Percentiles rank a stretch among this genome's conserved stretches.
These are phyloP conservation scores for Augochlorella aurata DNA, from an alignment of 2,888 invertebrate genomes.

Conservation along the genomic window DNA sequence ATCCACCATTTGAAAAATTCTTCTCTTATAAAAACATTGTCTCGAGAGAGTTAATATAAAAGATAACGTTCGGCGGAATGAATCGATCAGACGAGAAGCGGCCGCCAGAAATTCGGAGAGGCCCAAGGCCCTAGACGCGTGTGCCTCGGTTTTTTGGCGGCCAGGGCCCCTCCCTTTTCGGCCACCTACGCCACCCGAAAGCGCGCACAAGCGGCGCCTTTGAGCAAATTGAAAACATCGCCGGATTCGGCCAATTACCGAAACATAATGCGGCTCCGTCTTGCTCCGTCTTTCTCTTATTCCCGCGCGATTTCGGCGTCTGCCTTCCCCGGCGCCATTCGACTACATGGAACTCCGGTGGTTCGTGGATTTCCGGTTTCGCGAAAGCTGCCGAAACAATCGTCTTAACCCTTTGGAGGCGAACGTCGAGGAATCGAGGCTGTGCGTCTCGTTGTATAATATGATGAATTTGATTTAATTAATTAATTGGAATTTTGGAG, in stretches of 20 bases:
- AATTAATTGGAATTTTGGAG: too few species aligned
- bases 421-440: too few species aligned
- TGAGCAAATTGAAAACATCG: constrained; percentile 81
- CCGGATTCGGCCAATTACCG: constrained; percentile 81
- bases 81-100: not conserved
- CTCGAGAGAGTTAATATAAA: too few species aligned
- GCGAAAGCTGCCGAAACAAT: not conserved
- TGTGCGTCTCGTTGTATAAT: too few species aligned
- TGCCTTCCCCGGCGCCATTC: constrained; percentile 74
- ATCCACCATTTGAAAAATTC: too few species aligned
- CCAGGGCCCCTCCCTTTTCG: constrained; percentile 10
- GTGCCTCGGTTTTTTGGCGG: constrained; percentile 12
- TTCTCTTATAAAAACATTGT: too few species aligned
- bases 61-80: too few species aligned
- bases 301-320: constrained; percentile 51
- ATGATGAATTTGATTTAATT: too few species aligned
- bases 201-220: constrained; percentile 63
- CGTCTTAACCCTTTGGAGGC: not conserved
- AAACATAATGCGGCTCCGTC: constrained; percentile 79
- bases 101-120: not conserved
- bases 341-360: constrained; percentile 71
- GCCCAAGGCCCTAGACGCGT: constrained; percentile 1
- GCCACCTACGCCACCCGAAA: constrained; percentile 22
- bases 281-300: constrained; percentile 37
- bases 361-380: constrained; percentile 76